These are phyloP conservation scores for Cololabis saira DNA, from an alignment of 2,113 vertebrate species.

Conservation along the genomic window DNA sequence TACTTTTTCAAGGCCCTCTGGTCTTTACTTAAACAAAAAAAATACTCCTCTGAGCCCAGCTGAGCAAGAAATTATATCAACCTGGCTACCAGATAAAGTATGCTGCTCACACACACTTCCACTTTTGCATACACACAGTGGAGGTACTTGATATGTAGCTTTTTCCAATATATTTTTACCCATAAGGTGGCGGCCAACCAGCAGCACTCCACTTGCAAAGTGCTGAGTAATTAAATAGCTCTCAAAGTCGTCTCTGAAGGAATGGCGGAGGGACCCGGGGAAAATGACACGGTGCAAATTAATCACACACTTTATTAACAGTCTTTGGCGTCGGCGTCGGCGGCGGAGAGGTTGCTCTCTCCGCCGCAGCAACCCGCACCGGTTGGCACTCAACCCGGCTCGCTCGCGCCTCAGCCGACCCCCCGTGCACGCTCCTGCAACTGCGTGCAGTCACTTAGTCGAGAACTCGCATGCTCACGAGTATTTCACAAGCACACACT, in stretches of 20 bases:
- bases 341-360: slow-evolving; percentile 16
- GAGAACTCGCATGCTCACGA: no score
- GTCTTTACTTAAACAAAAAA: slow-evolving; percentile 59
- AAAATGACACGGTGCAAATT: slow-evolving; percentile 63
- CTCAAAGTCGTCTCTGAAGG: slow-evolving; percentile 38
- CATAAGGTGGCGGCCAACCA: slow-evolving; percentile 26
- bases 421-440: background rate
- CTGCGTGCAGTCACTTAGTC: background rate
- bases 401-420: slow-evolving; percentile 14
- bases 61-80: slow-evolving; percentile 20
- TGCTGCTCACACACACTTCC: slow-evolving; percentile 6
- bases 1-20: slow-evolving; percentile 40
- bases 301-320: slow-evolving; percentile 67
- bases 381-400: slow-evolving; percentile 46
- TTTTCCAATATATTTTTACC: slow-evolving; percentile 19
- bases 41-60: slow-evolving; percentile 49
- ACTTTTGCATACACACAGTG: slow-evolving; percentile 13
- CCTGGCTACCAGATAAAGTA: background rate
- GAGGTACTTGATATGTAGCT: slow-evolving; percentile 28
- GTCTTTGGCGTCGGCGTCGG: slow-evolving; percentile 30
- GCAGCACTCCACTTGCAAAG: slow-evolving; percentile 24
- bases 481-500: background rate
- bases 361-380: slow-evolving; percentile 23
- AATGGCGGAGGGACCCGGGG: slow-evolving; percentile 14
- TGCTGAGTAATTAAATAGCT: slow-evolving; percentile 62